Conservation (phyloP, 1,140 invertebrate genomes). For the Maconellicoccus hirsutus region DNA sequence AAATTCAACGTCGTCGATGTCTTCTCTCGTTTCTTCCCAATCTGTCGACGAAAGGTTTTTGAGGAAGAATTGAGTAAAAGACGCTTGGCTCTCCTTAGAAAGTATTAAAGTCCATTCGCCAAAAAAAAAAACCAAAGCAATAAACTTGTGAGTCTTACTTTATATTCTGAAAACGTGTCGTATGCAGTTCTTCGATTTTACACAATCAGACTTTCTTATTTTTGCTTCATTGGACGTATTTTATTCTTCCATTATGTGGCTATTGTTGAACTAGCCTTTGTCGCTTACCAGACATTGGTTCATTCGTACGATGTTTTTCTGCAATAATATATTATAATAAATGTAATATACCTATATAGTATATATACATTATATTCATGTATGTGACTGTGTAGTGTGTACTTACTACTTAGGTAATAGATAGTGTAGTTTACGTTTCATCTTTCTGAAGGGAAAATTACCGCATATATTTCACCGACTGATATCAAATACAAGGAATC, state of each 20-base stretch:
- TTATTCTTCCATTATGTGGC: background rate
- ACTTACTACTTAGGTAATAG: too few species aligned
- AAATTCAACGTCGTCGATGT: background rate
- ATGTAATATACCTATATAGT: too few species aligned
- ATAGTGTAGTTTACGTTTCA: too few species aligned
- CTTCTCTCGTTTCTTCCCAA: background rate
- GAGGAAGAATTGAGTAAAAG: background rate
- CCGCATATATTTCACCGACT: too few species aligned
- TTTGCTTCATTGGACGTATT: conserved; percentile 4
- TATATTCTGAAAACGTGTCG: background rate
- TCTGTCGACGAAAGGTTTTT: background rate
- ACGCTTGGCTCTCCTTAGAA: background rate
- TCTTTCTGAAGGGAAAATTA: too few species aligned
- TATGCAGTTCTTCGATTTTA: background rate
- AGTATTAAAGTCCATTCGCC: background rate
- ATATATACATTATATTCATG: too few species aligned
- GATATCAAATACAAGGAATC: too few species aligned
- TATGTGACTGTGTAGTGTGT: too few species aligned
- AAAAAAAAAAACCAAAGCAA: background rate
- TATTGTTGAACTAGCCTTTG: background rate
- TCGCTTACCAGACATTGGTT: too few species aligned
- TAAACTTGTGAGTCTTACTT: background rate
- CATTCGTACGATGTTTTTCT: too few species aligned
- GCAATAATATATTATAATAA: too few species aligned
- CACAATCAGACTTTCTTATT: conserved; percentile 1